A percentile compares a stretch with the other conserved stretches of the same genome.
phyloP scores from a whole-genome alignment of 2,888 invertebrate genomes.

The Oegoconia quadripuncta region DNA sequence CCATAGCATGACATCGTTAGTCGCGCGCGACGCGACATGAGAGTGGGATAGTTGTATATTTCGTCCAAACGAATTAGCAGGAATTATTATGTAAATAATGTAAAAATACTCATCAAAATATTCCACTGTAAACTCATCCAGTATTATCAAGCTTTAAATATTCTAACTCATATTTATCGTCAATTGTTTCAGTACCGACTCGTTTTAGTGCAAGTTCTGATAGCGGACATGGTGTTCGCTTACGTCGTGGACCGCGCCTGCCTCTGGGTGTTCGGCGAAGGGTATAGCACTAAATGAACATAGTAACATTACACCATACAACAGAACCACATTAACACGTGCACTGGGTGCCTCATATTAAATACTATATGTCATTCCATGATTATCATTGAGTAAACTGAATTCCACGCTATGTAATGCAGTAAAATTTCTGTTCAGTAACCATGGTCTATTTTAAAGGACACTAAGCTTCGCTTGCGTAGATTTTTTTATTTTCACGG shows the following conservation, averaged over 20 bases:
- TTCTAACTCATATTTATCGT: slow-evolving; percentile 9
- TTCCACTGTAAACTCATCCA: too few species aligned
- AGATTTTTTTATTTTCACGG: too few species aligned
- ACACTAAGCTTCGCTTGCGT: background rate
- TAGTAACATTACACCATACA: slow-evolving; percentile 30
- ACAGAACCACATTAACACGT: too few species aligned
- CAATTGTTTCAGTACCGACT: slow-evolving; percentile 87
- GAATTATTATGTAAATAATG: too few species aligned
- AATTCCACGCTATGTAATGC: background rate
- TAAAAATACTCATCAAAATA: too few species aligned
- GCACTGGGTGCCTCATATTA: too few species aligned
- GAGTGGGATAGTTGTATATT: too few species aligned
- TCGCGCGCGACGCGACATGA: too few species aligned
- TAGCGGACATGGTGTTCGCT: slow-evolving; percentile 92
- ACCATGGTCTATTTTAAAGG: background rate
- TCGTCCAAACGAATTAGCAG: too few species aligned
- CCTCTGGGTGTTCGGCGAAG: slow-evolving; percentile 92
- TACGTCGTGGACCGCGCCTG: slow-evolving; percentile 91
- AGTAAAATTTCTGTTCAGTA: background rate
- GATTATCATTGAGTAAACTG: too few species aligned
- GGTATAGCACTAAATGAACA: slow-evolving; percentile 62
- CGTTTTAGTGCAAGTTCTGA: slow-evolving; percentile 88
- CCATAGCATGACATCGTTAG: too few species aligned
- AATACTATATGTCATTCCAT: too few species aligned
- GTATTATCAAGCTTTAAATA: slow-evolving; percentile 92